phyloP scores from a whole-genome alignment of 1,140 invertebrate genomes.

The Metaphire vulgaris region DNA sequence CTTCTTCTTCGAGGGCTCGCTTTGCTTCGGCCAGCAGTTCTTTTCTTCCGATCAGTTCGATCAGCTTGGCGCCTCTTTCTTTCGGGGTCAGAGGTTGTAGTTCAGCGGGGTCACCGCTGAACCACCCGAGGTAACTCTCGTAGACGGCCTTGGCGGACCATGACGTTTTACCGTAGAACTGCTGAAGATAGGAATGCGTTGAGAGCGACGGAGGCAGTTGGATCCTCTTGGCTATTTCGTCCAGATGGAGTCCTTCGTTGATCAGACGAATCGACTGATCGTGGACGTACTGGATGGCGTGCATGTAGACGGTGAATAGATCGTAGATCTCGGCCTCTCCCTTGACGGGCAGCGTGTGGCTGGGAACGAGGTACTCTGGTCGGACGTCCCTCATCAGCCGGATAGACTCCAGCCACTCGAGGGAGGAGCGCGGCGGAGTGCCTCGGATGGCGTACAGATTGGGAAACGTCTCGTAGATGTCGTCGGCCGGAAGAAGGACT shows the following conservation, averaged over 20 bases:
- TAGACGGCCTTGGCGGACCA: constrained; percentile 42
- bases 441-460: constrained; percentile 44
- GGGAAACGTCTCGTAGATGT: constrained; percentile 41
- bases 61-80: constrained; percentile 33
- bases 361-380: constrained; percentile 37
- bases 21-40: constrained; percentile 31
- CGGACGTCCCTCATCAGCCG: constrained; percentile 36
- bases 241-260: constrained; percentile 34
- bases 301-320: constrained; percentile 36
- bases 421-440: constrained; percentile 33
- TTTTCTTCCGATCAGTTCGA: constrained; percentile 35
- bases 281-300: constrained; percentile 40
- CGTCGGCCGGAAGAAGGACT: constrained; percentile 38
- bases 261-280: constrained; percentile 38
- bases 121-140: constrained; percentile 40
- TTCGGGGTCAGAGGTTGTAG: constrained; percentile 36
- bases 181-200: constrained; percentile 34
- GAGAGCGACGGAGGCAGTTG: constrained; percentile 33
- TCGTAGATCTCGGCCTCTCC: constrained; percentile 32
- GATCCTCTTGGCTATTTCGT: constrained; percentile 36
- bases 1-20: constrained; percentile 34
- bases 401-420: constrained; percentile 37
- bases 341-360: constrained; percentile 39
- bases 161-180: constrained; percentile 40
- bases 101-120: constrained; percentile 40